Conservation (phyloP, 2,888 invertebrate species). For the Ferdinandea cuprea region DNA sequence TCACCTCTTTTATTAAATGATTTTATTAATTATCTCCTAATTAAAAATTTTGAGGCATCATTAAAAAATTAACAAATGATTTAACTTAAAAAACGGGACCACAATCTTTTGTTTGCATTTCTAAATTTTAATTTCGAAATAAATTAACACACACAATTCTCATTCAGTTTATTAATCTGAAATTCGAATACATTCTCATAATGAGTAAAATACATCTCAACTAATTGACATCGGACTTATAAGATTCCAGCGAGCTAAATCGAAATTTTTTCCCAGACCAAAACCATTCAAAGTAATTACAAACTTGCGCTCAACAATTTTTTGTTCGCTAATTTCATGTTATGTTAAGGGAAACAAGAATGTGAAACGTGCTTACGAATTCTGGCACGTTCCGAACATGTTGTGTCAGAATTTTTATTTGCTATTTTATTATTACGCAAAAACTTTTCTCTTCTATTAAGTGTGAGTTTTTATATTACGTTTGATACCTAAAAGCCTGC, state of each 20-base stretch:
- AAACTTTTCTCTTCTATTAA: conserved; percentile 7
- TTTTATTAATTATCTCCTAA: conserved; percentile 37
- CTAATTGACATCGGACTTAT: conserved; percentile 8
- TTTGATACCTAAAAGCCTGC: background rate
- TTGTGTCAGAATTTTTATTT: conserved; percentile 59
- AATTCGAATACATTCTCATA: background rate
- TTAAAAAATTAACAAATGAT: conserved; percentile 44
- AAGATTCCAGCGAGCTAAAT: background rate
- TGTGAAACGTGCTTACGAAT: conserved; percentile 53
- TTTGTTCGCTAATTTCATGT: conserved; percentile 50
- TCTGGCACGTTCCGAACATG: conserved; percentile 60
- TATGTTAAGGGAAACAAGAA: conserved; percentile 48
- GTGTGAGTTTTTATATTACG: conserved; percentile 28
- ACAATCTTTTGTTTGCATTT: conserved; percentile 38
- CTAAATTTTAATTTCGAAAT: conserved; percentile 17
- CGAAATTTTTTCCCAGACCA: background rate
- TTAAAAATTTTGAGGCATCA: conserved; percentile 34
- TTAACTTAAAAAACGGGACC: background rate
- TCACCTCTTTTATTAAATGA: background rate
- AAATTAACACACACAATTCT: conserved; percentile 10
- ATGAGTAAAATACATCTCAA: background rate
- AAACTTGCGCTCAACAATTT: conserved; percentile 22
- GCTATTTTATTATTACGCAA: conserved; percentile 38
- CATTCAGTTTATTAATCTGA: background rate
- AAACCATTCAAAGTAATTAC: conserved; percentile 38